phyloP scores from a whole-genome alignment of 2,113 vertebrate genomes.

The Neodon shergylaensis region DNA sequence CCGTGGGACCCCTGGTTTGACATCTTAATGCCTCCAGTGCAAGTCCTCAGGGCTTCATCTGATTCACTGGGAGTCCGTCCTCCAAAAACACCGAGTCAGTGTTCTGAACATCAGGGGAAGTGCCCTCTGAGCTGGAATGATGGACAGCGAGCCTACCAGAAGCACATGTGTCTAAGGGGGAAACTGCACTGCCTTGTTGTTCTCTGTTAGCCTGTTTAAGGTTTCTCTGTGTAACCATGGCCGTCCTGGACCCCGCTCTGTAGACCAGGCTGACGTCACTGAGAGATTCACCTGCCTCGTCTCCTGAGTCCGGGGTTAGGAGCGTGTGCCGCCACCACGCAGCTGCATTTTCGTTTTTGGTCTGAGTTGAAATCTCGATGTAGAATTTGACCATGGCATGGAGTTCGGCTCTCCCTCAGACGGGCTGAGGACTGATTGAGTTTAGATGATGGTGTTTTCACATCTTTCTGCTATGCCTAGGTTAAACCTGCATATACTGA shows the following conservation, averaged over 20 bases:
- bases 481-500: neutral
- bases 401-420: neutral
- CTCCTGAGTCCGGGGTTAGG: neutral
- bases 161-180: neutral
- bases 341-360: neutral
- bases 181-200: neutral
- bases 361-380: constrained; percentile 22
- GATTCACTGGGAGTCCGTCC: neutral
- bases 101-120: neutral
- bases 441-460: neutral
- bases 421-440: neutral
- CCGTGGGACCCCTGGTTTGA: neutral
- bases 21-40: neutral
- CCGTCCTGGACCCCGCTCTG: neutral
- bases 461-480: neutral
- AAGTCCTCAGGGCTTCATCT: neutral
- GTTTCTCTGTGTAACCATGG: neutral
- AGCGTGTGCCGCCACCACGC: too few relatives aligned
- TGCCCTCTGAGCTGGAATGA: neutral
- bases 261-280: neutral
- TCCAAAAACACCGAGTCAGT: neutral
- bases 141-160: neutral
- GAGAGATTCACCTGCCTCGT: neutral
- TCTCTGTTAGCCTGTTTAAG: neutral
- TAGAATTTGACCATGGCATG: neutral